phyloP scores from a whole-genome alignment of 2,113 vertebrate genomes.

The Ondatra zibethicus region DNA sequence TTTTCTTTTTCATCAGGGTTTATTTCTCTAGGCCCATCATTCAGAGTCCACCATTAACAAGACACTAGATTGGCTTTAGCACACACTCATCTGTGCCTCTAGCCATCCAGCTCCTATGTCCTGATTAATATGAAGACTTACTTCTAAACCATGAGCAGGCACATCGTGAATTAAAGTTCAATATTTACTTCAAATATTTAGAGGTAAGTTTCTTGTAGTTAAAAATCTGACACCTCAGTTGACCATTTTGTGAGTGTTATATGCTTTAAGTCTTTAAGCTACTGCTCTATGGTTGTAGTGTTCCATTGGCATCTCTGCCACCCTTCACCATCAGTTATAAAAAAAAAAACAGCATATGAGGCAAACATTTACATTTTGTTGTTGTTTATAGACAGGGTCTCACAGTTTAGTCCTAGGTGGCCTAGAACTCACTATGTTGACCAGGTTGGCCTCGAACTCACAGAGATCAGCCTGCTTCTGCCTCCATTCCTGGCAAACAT shows the following conservation, averaged over 20 bases:
- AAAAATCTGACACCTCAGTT: background rate
- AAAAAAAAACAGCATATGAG: background rate
- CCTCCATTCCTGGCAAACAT: background rate
- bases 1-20: background rate
- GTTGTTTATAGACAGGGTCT: background rate
- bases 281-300: background rate
- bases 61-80: background rate
- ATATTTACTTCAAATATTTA: background rate
- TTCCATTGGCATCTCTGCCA: background rate
- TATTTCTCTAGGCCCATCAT: no score
- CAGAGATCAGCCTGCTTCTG: background rate
- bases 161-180: background rate
- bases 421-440: background rate
- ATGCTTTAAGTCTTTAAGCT: background rate
- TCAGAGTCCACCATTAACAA: background rate
- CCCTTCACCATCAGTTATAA: background rate
- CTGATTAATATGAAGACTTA: conserved; percentile 22
- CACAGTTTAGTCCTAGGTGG: background rate
- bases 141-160: background rate
- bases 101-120: background rate
- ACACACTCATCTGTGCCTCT: background rate
- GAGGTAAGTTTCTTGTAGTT: background rate
- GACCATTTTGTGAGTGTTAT: background rate
- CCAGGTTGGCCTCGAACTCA: background rate
- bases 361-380: background rate